phyloP scores from a whole-genome alignment of 1,140 invertebrate genomes.

The Gyrodactylus salaris region DNA sequence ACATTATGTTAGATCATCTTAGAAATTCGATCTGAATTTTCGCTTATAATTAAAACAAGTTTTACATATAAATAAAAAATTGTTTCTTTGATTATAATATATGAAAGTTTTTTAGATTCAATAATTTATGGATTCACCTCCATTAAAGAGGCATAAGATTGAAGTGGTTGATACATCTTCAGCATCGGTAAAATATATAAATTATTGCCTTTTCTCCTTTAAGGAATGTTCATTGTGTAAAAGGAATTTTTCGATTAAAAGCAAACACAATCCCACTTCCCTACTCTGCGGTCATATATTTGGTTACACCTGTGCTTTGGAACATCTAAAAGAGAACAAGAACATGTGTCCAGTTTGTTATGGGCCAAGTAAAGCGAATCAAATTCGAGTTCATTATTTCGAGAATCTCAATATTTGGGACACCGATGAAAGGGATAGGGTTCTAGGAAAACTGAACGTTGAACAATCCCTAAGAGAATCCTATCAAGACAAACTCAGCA shows the following conservation, averaged over 20 bases:
- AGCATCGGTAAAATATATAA: no score
- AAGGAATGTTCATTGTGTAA: not conserved
- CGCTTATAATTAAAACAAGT: not conserved
- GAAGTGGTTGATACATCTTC: not conserved
- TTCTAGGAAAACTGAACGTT: not conserved
- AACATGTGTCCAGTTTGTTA: not conserved
- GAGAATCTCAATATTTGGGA: not conserved
- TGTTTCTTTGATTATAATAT: no score
- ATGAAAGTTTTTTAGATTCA: no score
- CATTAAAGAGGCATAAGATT: not conserved
- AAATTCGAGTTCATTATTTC: not conserved
- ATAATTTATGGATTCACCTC: no score
- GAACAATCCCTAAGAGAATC: not conserved
- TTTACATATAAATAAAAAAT: no score
- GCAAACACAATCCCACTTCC: not conserved
- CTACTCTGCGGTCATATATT: not conserved
- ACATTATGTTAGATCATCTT: not conserved
- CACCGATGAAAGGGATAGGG: not conserved
- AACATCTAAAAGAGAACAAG: not conserved
- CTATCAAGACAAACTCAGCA: not conserved
- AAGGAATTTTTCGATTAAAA: not conserved
- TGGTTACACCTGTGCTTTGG: not conserved
- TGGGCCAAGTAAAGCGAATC: not conserved
- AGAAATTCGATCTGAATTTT: not conserved
- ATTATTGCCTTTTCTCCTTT: no score